Percentiles rank a stretch among this genome's conserved stretches.
These are phyloP conservation scores for Tethya wilhelma DNA, from an alignment of 37 sponge, comb jelly and placozoan species.

Conservation along the genomic window DNA sequence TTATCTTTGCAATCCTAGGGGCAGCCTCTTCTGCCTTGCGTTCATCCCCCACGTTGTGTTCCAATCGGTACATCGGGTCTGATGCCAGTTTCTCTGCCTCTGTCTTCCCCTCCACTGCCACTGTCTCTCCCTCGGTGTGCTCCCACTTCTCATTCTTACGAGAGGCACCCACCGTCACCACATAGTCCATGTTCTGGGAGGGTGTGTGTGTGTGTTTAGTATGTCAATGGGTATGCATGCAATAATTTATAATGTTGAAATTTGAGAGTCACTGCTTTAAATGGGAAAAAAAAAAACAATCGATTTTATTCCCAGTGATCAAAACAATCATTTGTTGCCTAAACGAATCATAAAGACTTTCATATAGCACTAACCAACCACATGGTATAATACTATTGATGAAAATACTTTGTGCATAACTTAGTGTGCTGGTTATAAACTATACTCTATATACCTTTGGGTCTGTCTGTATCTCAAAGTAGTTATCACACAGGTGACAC, in stretches of 20 bases:
- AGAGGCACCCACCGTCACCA: slow-evolving; percentile 85
- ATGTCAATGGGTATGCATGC: no score
- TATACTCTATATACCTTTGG: slow-evolving; percentile 77
- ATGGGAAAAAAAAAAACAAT: no score
- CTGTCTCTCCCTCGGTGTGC: slow-evolving; percentile 81
- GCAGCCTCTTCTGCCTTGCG: slow-evolving; percentile 79
- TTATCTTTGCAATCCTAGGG: slow-evolving; percentile 75
- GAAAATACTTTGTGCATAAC: no score
- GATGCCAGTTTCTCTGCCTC: slow-evolving; percentile 75
- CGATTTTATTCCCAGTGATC: no score
- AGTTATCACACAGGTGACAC: slow-evolving; percentile 96
- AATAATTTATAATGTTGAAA: no score
- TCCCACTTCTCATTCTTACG: slow-evolving; percentile 85
- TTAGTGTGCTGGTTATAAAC: no score
- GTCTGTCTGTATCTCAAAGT: slow-evolving; percentile 98
- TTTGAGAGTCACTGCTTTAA: no score
- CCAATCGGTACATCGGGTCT: slow-evolving; percentile 96
- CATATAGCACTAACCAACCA: no score
- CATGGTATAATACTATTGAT: no score
- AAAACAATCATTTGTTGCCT: no score
- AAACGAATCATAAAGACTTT: no score
- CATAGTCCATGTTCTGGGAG: slow-evolving; percentile 87
- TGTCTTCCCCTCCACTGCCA: slow-evolving; percentile 58
- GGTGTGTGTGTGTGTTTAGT: no score
- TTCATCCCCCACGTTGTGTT: slow-evolving; percentile 88